Base-by-base conservation (phyloP, 2,888 invertebrate species). In the Fragum fragum region DNA sequence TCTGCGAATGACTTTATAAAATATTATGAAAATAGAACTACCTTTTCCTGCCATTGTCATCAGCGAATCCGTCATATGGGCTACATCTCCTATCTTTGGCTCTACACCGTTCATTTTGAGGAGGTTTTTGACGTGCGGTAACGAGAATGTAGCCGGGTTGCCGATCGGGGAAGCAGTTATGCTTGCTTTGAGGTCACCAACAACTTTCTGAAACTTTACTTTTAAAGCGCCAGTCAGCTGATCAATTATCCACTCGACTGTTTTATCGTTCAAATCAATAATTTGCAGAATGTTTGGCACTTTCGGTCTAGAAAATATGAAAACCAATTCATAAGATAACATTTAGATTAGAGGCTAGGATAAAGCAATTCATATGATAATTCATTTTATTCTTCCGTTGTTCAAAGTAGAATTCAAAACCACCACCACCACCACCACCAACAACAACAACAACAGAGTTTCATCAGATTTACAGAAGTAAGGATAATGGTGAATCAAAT, bases 201-300 rank as follows among this genome's bases (percentile, higher is more conserved):
- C 28, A 5, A 80, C 71, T 3, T n/a, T 26, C 3, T 16, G 53
- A 7, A 83, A 75, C 26, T 29, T 42, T 2, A 47, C 52, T 11
- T 47, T 36, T 23, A 84, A 59, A 9, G 26, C 29, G 1, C 71
- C 68, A 1, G 23, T 26, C 11, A 84, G 61, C n/a, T 76, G 78
- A 5, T 68, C 76, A 29, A 79, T 53, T 7, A 84, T 63, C 84
- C 84, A 84, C 11, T 66, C 52, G 1, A 81, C 78, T 11, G 73
- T 68, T 39, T 84, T 79, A 3, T 59, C 68, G 39, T 79, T 84
- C 3, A 84, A 52, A 32, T 84, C 59, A 11, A 84, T 72, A 18
- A 84, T 84, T 6, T 76, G 76, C n/a, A 84, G 66, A 59, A 84
- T 84, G 29, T 84, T 76, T 0, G 84, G 84, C 11, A 84, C 76